A percentile compares a stretch with the other conserved stretches of the same genome.
phyloP scores from a whole-genome alignment of 2,113 vertebrate species.

The Takifugu bimaculatus region DNA sequence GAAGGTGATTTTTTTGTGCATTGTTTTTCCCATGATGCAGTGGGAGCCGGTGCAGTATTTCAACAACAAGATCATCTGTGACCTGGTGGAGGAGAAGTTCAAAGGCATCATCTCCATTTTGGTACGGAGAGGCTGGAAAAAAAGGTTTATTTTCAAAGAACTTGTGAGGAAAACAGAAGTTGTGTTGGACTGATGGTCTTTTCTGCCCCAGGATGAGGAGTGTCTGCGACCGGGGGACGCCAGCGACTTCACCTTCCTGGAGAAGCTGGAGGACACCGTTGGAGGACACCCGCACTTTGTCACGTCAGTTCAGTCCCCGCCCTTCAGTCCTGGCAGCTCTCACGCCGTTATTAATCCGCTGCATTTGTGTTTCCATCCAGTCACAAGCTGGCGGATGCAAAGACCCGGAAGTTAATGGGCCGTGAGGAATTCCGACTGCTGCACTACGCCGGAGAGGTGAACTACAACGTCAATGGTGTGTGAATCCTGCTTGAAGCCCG shows the following conservation, averaged over 20 bases:
- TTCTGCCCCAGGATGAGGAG: conserved; percentile 86
- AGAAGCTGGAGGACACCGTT: conserved; percentile 90
- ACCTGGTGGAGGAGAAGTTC: conserved; percentile 97
- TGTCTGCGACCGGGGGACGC: conserved; percentile 94
- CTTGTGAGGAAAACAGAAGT: background rate
- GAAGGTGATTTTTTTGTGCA: background rate
- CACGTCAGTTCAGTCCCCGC: conserved; percentile 80
- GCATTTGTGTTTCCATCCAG: conserved; percentile 62
- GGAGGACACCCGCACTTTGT: conserved; percentile 93
- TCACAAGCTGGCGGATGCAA: conserved; percentile 95
- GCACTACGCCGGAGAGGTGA: conserved; percentile 96
- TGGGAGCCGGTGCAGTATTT: conserved; percentile 98
- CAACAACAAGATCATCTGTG: conserved; percentile 99
- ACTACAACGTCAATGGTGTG: conserved; percentile 90
- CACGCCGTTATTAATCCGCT: background rate
- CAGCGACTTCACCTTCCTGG: conserved; percentile 90
- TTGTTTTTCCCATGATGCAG: conserved; percentile 65
- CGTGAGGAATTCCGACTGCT: conserved; percentile 91
- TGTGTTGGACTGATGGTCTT: background rate
- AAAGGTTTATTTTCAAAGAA: background rate
- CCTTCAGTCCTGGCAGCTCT: background rate
- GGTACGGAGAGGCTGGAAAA: conserved; percentile 72
- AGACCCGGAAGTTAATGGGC: conserved; percentile 88
- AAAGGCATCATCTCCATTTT: conserved; percentile 98
- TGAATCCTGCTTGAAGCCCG: background rate